Conservation (phyloP, 2,113 vertebrate species). For the Epinephelus lanceolatus region DNA sequence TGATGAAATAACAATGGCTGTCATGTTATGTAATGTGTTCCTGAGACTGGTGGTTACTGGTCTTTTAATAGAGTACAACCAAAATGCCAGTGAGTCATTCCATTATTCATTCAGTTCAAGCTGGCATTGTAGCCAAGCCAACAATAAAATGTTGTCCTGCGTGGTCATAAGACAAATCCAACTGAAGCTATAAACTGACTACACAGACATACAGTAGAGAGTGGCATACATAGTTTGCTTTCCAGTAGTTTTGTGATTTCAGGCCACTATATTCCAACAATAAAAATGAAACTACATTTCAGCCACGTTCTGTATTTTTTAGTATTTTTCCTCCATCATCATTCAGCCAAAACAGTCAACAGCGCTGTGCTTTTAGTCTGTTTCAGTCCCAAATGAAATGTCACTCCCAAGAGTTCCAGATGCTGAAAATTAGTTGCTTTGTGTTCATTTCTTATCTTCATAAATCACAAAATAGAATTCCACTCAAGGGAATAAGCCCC, state of each 20-base stretch:
- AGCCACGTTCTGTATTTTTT: conserved; percentile 1
- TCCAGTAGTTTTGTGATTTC: conserved; percentile 3
- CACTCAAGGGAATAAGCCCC: conserved; percentile 50
- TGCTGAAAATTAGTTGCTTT: conserved; percentile 63
- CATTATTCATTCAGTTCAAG: not conserved
- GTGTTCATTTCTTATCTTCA: conserved; percentile 58
- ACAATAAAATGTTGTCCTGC: conserved; percentile 1
- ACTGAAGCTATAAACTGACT: conserved; percentile 13
- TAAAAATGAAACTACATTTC: conserved; percentile 5
- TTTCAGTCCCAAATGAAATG: conserved; percentile 54
- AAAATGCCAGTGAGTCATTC: conserved; percentile 43
- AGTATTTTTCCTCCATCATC: conserved; percentile 33
- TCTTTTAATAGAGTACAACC: conserved; percentile 14
- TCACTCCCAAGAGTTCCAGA: conserved; percentile 52
- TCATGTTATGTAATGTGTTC: conserved; percentile 26
- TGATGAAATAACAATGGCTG: conserved; percentile 45
- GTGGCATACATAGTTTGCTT: not conserved
- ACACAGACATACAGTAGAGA: too few species aligned
- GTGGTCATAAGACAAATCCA: not conserved
- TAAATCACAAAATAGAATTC: conserved; percentile 63
- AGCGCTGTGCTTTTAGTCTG: conserved; percentile 45
- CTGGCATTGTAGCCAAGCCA: not conserved
- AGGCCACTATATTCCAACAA: not conserved
- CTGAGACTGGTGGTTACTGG: not conserved
- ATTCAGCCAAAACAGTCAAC: conserved; percentile 40